Evolutionary conservation across 2,113 vertebrate genomes (phyloP), one percentile per base, ranked within the genome.

Genomic region (Nibea albiflora): DNA sequence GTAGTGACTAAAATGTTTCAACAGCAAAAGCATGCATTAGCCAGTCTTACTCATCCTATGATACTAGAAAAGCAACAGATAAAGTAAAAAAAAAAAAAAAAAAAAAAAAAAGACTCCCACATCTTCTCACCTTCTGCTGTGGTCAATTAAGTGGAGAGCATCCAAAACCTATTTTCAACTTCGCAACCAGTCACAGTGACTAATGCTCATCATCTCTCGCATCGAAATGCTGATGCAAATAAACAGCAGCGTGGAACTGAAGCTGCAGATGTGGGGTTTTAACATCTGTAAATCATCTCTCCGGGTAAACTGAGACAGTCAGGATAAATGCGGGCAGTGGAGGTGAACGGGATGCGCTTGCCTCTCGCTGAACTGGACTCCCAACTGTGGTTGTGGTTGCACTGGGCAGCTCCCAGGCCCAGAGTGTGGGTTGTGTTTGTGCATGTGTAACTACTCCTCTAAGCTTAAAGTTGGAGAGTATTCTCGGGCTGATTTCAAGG

Each of bases 211-310:
- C 65, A 31, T 20, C 14, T 53, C 71, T 35, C 12, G 26, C 60
- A 49, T 75, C 46, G 81, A 63, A 78, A 69, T 50, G 67, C 53
- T 71, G 57, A 89, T 73, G 20, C 61, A 73, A 58, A 72, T 77
- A 61, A 71, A 22, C 73, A 78, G 58, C 78, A 69, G 69, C 57
- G 6, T 26, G 50, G 54, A 80, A 69, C 76, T 47, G 47, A 63
- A 81, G 78, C 82, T 73, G 80, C 69, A 85, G 66, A 82, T 75
- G 57, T 86, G 78, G 47, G 28, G 17, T 63, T 83, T 77, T 14
- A 42, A 85, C 86, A 90, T 92, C 88, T 92, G 86, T 80, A 74
- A 89, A 82, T 82, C 81, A 88, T 89, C 78, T 89, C 28, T 78
- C n/a, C 1, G 75, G 46, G 83, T 85, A 84, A 85, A 85, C 54